A percentile compares a stretch with the other conserved stretches of the same genome.
Evolutionary conservation across 2,797 vertebrate genomes (phyloP).

Genomic region (Scomberomorus guttatus): DNA sequence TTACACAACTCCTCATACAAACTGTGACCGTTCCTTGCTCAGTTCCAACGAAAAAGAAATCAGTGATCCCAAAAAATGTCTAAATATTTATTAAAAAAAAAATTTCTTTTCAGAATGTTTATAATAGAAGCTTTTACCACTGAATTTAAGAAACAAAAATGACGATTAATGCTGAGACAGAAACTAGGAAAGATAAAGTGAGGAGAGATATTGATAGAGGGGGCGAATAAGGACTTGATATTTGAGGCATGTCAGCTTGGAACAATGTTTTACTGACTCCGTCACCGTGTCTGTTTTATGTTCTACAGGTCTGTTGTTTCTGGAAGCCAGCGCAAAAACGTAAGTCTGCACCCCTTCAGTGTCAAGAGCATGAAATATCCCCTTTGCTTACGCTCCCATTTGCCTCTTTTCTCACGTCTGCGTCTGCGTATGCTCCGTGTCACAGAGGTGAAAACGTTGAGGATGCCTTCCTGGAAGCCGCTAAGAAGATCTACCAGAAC

Average conservation of each 20-base stretch:
- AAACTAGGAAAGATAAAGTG: conserved; percentile 15
- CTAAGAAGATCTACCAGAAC: conserved; percentile 99
- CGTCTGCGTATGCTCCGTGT: conserved; percentile 27
- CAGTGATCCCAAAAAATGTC: conserved; percentile 21
- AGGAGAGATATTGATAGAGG: neutral
- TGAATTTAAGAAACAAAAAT: conserved; percentile 6
- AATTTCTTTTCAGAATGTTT: conserved; percentile 1
- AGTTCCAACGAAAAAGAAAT: conserved; percentile 11
- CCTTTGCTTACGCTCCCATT: neutral
- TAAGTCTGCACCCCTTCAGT: conserved; percentile 84
- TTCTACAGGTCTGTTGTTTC: conserved; percentile 93
- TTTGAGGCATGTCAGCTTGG: conserved; percentile 24
- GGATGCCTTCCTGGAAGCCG: conserved; percentile 98
- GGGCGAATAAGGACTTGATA: conserved; percentile 7
- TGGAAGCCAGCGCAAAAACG: conserved; percentile 99
- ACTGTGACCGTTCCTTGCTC: neutral
- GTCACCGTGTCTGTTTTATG: conserved; percentile 27
- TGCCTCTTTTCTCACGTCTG: neutral
- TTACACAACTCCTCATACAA: too few relatives aligned
- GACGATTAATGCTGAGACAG: conserved; percentile 12
- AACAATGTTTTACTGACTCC: conserved; percentile 31
- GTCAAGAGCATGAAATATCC: neutral
- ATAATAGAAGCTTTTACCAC: neutral
- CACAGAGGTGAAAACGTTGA: conserved; percentile 97
- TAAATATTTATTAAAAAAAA: conserved; percentile 20